A percentile compares a stretch with the other conserved stretches of the same genome.
phyloP scores from a whole-genome alignment of 1,140 invertebrate species.

The Apis cerana region DNA sequence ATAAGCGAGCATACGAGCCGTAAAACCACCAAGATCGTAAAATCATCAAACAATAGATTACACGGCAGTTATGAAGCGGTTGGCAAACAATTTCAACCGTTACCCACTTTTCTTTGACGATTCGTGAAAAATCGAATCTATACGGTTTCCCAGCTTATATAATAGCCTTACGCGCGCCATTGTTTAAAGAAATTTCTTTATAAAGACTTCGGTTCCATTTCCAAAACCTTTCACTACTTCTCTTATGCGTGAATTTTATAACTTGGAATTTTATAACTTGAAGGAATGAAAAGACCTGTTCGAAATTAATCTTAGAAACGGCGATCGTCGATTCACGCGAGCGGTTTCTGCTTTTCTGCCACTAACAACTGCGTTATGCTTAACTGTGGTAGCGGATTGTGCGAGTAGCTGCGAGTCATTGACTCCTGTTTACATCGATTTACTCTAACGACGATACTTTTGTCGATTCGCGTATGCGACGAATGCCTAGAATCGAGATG shows the following conservation, averaged over 20 bases:
- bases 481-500: not conserved
- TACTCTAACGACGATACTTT: not conserved
- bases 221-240: not conserved
- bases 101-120: not conserved
- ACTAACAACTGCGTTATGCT: conserved; percentile 5
- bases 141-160: not conserved
- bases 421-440: conserved; percentile 20
- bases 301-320: conserved; percentile 15
- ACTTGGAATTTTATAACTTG: not conserved
- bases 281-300: not conserved
- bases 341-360: conserved; percentile 10
- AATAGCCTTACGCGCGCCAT: not conserved
- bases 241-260: not conserved
- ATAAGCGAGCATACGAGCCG: no score
- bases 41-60: conserved; percentile 17
- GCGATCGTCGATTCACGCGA: not conserved
- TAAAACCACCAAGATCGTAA: not conserved
- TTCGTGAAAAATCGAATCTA: not conserved
- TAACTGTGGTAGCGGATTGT: not conserved
- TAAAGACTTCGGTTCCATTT: not conserved
- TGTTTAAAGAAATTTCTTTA: not conserved
- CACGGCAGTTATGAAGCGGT: not conserved
- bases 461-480: not conserved
- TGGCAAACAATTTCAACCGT: conserved; percentile 3
- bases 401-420: conserved; percentile 20